Percentiles rank a stretch among this genome's conserved stretches.
phyloP scores from a whole-genome alignment of 2,113 vertebrate genomes.

The Oncorhynchus mykiss region DNA sequence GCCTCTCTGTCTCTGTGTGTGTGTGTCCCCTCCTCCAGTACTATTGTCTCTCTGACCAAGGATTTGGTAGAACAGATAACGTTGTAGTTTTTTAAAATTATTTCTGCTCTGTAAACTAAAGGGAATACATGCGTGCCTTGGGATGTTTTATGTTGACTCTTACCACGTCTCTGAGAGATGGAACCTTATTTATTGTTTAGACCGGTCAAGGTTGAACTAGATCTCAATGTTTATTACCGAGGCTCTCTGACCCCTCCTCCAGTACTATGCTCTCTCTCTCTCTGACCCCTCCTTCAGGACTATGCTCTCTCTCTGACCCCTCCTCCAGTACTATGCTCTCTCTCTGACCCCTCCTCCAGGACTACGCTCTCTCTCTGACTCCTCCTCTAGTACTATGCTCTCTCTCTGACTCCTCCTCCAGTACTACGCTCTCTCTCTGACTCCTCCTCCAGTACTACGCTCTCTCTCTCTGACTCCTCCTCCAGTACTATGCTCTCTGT shows the following conservation, averaged over 20 bases:
- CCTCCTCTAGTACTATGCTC: no score
- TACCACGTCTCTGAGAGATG: slow-evolving; percentile 16
- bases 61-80: slow-evolving; percentile 37
- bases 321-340: no score
- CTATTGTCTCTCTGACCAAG: slow-evolving; percentile 37
- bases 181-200: slow-evolving; percentile 56
- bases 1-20: background rate
- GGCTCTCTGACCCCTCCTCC: background rate
- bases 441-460: no score
- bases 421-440: no score
- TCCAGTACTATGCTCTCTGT: background rate
- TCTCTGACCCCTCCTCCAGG: no score
- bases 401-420: no score
- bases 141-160: slow-evolving; percentile 48
- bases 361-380: no score
- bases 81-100: slow-evolving; percentile 15
- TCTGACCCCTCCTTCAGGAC: no score
- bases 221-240: background rate
- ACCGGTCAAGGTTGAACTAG: background rate
- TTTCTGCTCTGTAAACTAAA: slow-evolving; percentile 53
- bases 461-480: no score
- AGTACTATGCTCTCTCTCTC: no score
- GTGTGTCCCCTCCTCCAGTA: slow-evolving; percentile 20
- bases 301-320: no score
- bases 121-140: slow-evolving; percentile 64